phyloP scores from a whole-genome alignment of 2,888 invertebrate genomes.

The Platynereis dumerilii region DNA sequence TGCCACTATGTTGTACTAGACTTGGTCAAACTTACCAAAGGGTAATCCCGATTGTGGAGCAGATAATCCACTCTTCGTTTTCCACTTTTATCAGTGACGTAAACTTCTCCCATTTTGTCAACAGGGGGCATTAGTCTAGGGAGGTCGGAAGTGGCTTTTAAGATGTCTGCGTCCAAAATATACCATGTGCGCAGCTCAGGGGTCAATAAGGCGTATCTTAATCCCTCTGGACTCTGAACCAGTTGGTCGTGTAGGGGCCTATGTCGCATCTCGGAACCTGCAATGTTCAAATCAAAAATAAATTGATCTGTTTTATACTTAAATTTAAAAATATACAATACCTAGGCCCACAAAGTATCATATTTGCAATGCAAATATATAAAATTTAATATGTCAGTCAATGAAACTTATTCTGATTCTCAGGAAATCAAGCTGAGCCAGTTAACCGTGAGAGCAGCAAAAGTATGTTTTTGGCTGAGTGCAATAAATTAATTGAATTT shows the following conservation, averaged over 20 bases:
- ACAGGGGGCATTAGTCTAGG: not conserved
- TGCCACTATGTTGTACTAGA: too few relatives aligned
- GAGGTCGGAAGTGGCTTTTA: not conserved
- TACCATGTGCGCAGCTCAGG: not conserved
- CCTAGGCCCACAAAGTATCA: too few relatives aligned
- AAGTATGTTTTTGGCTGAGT: too few relatives aligned
- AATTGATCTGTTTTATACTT: too few relatives aligned
- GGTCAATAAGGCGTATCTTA: not conserved
- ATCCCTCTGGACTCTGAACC: not conserved
- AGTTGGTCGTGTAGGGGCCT: not conserved
- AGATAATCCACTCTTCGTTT: conserved; percentile 5
- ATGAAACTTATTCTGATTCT: too few relatives aligned
- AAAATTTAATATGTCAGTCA: too few relatives aligned
- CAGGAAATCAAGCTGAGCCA: too few relatives aligned
- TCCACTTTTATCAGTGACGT: not conserved
- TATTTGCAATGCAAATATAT: too few relatives aligned
- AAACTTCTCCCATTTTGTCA: not conserved
- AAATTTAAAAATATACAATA: too few relatives aligned
- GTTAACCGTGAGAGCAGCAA: too few relatives aligned
- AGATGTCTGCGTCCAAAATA: not conserved
- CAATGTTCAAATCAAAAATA: not conserved
- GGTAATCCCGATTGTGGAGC: not conserved
- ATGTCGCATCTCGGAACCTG: not conserved
- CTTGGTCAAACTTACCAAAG: not conserved
- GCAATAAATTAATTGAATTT: too few relatives aligned